These are phyloP conservation scores for Poeciliopsis presidionis DNA, from an alignment of 2,797 vertebrate genomes.

Conservation along the genomic window DNA sequence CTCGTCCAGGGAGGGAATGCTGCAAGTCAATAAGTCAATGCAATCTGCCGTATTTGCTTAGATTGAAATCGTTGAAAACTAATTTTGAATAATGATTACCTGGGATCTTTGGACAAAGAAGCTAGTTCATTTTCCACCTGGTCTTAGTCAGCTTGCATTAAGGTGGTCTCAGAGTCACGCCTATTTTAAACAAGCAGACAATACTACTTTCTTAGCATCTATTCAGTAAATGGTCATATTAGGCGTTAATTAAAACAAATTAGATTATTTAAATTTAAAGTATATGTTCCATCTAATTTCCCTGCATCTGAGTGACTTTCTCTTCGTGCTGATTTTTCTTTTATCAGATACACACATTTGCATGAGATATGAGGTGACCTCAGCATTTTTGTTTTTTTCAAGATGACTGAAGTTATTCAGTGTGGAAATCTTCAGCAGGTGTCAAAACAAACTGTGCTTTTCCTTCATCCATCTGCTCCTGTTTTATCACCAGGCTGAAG, in stretches of 20 bases:
- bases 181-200: neutral
- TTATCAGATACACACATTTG: constrained; percentile 16
- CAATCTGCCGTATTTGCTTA: no score
- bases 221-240: neutral
- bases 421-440: constrained; percentile 35
- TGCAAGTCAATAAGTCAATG: no score
- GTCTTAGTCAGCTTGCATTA: neutral
- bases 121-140: neutral
- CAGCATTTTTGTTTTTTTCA: constrained; percentile 21
- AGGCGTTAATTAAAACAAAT: neutral
- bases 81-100: no score
- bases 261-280: neutral
- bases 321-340: neutral
- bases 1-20: no score
- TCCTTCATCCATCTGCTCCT: constrained; percentile 48
- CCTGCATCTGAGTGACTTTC: neutral
- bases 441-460: constrained; percentile 13
- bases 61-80: no score
- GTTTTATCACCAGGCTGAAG: constrained; percentile 39
- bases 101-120: neutral
- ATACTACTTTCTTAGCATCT: neutral
- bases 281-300: neutral
- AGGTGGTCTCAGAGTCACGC: neutral
- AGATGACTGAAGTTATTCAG: constrained; percentile 30
- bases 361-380: neutral